Evolutionary conservation across 2,888 invertebrate genomes (phyloP).

Genomic region (Platerodrilus igneus): DNA sequence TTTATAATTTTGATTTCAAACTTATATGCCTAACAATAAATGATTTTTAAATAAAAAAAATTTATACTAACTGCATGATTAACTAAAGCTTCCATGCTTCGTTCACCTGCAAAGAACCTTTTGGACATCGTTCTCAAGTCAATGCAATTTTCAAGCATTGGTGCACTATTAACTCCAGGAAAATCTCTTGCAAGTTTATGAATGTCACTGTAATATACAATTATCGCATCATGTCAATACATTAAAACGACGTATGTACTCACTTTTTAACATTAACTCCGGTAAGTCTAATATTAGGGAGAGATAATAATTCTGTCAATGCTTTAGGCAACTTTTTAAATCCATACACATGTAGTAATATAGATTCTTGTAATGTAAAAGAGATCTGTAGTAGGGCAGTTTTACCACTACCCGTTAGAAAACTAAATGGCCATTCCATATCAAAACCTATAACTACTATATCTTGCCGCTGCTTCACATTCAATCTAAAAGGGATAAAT

Average conservation of each 20-base stretch:
- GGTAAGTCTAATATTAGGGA: constrained; percentile 55
- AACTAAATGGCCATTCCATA: constrained; percentile 63
- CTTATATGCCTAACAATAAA: too few relatives aligned
- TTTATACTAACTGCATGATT: constrained; percentile 50
- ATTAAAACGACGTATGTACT: constrained; percentile 23
- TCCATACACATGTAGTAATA: constrained; percentile 55
- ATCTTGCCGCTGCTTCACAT: constrained; percentile 39
- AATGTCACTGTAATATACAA: constrained; percentile 52
- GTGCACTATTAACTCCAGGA: constrained; percentile 51
- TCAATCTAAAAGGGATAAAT: constrained; percentile 36
- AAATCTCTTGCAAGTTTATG: constrained; percentile 61
- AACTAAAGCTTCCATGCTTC: constrained; percentile 59
- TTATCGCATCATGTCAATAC: constrained; percentile 8
- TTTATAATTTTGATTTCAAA: too few relatives aligned
- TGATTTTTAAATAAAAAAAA: too few relatives aligned
- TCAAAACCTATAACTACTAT: constrained; percentile 59
- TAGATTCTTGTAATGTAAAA: constrained; percentile 54
- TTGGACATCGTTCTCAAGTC: constrained; percentile 53
- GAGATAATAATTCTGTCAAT: constrained; percentile 52
- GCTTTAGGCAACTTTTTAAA: constrained; percentile 55
- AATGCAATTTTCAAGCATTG: constrained; percentile 55
- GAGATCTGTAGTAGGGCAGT: constrained; percentile 61
- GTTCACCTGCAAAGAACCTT: too few relatives aligned
- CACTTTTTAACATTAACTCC: constrained; percentile 64
- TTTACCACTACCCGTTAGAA: constrained; percentile 56